These are phyloP conservation scores for Steromphala cineraria DNA, from an alignment of 2,888 invertebrate species.

Conservation along the genomic window DNA sequence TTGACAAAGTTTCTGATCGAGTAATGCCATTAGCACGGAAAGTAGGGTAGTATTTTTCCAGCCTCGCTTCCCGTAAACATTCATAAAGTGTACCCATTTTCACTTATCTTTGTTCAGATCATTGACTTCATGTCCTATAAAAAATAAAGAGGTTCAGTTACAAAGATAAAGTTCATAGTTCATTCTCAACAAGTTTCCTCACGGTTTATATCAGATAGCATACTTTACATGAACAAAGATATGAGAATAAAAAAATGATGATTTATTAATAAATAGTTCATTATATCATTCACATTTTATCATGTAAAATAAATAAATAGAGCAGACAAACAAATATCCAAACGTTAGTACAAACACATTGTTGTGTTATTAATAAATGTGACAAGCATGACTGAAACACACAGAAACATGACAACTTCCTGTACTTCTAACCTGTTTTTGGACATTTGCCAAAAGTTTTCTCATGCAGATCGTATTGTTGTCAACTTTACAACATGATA, in stretches of 20 bases:
- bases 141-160: no score
- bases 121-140: no score
- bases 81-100: conserved; percentile 67
- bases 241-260: not conserved
- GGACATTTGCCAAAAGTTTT: no score
- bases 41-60: conserved; percentile 71
- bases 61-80: conserved; percentile 67
- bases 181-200: no score
- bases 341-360: not conserved
- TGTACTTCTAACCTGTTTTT: not conserved
- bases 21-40: conserved; percentile 68
- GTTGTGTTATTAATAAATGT: not conserved
- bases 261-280: not conserved
- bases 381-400: not conserved
- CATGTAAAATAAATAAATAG: not conserved
- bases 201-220: not conserved
- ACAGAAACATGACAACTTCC: not conserved
- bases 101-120: not conserved
- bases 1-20: conserved; percentile 64
- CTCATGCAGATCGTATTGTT: no score
- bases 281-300: not conserved
- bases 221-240: not conserved
- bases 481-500: no score
- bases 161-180: no score
- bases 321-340: not conserved